Evolutionary conservation across 2,113 vertebrate species (phyloP), one percentile per base, ranked within the genome.

Genomic region (Tetrax tetrax): DNA sequence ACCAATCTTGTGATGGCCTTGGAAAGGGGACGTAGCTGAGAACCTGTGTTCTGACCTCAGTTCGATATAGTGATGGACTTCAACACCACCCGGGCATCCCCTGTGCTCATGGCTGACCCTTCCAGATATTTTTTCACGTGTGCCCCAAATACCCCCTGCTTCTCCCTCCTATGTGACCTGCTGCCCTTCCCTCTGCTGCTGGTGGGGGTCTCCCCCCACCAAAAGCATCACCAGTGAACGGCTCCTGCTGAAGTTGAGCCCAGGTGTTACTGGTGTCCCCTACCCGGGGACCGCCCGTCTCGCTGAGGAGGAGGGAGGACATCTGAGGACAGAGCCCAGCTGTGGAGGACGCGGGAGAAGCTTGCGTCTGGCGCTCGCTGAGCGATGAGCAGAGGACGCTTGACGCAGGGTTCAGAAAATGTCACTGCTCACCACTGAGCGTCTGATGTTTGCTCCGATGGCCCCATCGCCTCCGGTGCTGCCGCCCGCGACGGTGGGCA

Each of bases 401-500:
- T 48, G 70, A 41, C 43, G 14, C 45, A 3, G 41, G 17, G 47
- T 19, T 94, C 59, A 61, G 77, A 57, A 92, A 93, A 86, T 87
- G 80, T 90, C 83, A 47, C 78, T 8, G 53, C 76, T 76, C 3
- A 6, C 86, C 0, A 2, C 51, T 18, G 74, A n/a, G 47, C 0
- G 0, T n/a, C 83, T 93, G 84, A 9, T 54, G 6, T 53, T 83
- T 65, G 68, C 47, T 89, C 56, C 0, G 0, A 66, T 80, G 86
- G 28, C 71, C 38, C 38, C 1, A 2, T 69, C 89, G 41, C 89
- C 63, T 61, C 0, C 2, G n/a, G 61, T 85, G 78, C 75, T 5
- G 0, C 63, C 21, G 41, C 59, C 72, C 14, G 4, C 2, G 23
- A 59, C 0, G 1, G 25, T 14, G 56, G 66, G 65, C 56, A 35